phyloP scores from a whole-genome alignment of 2,797 vertebrate species.

The Enteromius treurensis region DNA sequence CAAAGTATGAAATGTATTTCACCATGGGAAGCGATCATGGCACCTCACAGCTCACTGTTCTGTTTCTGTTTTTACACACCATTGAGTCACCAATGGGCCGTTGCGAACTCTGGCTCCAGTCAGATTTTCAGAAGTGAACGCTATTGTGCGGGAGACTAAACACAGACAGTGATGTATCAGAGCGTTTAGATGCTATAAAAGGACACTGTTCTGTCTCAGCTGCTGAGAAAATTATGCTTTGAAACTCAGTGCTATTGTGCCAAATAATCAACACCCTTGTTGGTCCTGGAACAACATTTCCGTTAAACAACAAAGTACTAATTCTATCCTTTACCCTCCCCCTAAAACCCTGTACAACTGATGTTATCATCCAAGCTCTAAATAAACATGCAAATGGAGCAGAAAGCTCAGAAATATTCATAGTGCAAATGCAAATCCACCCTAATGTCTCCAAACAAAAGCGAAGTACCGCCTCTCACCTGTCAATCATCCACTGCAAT shows the following conservation, averaged over 20 bases:
- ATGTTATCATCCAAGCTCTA: neutral
- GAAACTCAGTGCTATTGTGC: neutral
- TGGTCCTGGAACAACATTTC: neutral
- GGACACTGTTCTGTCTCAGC: constrained; percentile 18
- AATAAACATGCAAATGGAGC: neutral
- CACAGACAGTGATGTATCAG: constrained; percentile 24
- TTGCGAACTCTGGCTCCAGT: constrained; percentile 39
- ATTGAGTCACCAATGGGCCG: constrained; percentile 38
- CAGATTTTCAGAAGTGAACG: constrained; percentile 26
- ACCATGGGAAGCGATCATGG: constrained; percentile 10
- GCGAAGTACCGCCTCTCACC: neutral
- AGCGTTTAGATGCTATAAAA: constrained; percentile 4
- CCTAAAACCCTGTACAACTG: neutral
- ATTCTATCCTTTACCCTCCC: neutral
- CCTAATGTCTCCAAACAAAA: neutral
- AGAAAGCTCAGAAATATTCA: neutral
- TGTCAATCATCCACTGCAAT: neutral
- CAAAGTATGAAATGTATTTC: constrained; percentile 40
- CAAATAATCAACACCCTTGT: constrained; percentile 4
- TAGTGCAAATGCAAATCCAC: neutral
- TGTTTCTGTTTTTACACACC: constrained; percentile 36
- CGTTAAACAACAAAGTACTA: neutral
- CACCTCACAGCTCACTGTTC: constrained; percentile 35
- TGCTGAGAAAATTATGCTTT: neutral
- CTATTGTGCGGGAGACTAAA: constrained; percentile 35